Evolutionary conservation across 2,113 vertebrate genomes (phyloP).

Genomic region (Ellobius talpinus): DNA sequence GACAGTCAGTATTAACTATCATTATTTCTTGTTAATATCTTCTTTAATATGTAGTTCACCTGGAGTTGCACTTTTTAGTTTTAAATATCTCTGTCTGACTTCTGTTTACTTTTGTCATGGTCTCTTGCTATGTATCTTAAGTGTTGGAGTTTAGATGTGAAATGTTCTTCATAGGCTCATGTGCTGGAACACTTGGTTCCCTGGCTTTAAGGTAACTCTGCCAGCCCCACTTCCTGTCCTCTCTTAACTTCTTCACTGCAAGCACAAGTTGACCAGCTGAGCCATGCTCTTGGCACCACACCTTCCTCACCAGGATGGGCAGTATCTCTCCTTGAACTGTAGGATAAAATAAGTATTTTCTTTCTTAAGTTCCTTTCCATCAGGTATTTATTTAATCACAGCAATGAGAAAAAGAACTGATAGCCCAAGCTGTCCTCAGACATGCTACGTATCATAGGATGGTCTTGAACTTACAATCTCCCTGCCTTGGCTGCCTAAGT

Average conservation of each 20-base stretch:
- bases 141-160: not conserved
- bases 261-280: not conserved
- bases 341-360: not conserved
- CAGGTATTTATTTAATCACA: not conserved
- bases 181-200: not conserved
- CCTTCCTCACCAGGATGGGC: not conserved
- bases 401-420: not conserved
- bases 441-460: not conserved
- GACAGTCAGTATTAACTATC: not conserved
- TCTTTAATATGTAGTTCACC: not conserved
- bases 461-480: not conserved
- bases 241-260: too few species aligned
- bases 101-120: not conserved
- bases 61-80: constrained; percentile 6
- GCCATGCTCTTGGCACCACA: not conserved
- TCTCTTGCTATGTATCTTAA: not conserved
- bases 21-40: not conserved
- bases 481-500: not conserved
- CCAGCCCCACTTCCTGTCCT: not conserved
- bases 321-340: not conserved
- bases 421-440: not conserved
- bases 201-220: not conserved
- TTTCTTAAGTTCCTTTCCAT: not conserved
- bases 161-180: not conserved
- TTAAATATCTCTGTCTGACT: constrained; percentile 10